Conservation (phyloP, 2,797 vertebrate species). For the Pygocentrus nattereri region DNA sequence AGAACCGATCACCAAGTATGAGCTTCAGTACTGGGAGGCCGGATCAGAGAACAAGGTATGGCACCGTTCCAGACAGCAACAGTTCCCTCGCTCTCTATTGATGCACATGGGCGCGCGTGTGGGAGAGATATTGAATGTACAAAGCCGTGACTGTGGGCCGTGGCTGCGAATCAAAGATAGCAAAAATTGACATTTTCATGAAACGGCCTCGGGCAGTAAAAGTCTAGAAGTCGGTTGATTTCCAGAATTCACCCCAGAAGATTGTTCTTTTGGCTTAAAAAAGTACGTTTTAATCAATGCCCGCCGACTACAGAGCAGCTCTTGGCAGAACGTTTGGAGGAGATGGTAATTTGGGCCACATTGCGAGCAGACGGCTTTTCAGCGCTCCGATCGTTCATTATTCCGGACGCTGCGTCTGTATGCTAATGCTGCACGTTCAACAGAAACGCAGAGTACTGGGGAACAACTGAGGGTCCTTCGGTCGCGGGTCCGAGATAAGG, state of each 20-base stretch:
- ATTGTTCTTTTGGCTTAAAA: conserved; percentile 36
- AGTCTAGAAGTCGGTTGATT: conserved; percentile 19
- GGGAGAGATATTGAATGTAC: conserved; percentile 22
- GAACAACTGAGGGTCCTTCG: not conserved
- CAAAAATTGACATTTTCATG: conserved; percentile 39
- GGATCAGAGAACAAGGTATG: conserved; percentile 86
- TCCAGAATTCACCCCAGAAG: conserved; percentile 17
- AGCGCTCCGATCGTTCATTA: not conserved
- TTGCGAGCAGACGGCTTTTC: conserved; percentile 36
- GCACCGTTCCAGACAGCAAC: too few relatives aligned
- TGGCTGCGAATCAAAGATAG: conserved; percentile 40
- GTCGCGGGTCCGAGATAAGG: not conserved
- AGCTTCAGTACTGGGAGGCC: conserved; percentile 91
- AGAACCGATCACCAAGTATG: conserved; percentile 88
- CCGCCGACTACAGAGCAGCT: not conserved
- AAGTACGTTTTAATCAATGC: conserved; percentile 29
- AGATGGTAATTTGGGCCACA: conserved; percentile 10
- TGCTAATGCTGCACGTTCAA: not conserved
- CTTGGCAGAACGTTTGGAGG: conserved; percentile 27
- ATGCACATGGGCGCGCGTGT: not conserved
- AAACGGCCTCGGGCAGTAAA: conserved; percentile 22
- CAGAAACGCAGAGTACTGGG: not conserved
- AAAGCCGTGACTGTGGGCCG: conserved; percentile 31
- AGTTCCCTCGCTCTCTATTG: not conserved
- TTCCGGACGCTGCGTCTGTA: not conserved